Conservation (phyloP, 2,888 invertebrate species). For the Drosophila parthenogenetica region DNA sequence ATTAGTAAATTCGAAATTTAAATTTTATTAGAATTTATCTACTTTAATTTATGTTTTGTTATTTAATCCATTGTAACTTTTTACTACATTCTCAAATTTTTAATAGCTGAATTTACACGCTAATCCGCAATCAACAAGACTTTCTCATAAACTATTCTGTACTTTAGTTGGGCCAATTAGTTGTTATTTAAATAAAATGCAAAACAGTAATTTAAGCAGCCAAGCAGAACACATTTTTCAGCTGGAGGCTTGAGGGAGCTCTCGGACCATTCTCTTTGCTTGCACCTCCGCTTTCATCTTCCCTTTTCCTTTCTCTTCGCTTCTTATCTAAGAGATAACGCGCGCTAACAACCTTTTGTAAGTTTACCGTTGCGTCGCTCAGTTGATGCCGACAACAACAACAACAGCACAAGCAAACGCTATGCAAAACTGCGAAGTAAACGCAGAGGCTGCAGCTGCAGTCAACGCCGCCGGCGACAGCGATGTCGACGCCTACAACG, state of each 20-base stretch:
- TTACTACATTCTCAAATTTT: too few relatives aligned
- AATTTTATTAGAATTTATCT: too few relatives aligned
- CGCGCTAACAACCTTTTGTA: conserved; percentile 52
- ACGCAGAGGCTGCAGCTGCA: conserved; percentile 9
- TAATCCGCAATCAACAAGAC: conserved; percentile 2
- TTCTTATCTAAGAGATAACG: conserved; percentile 22
- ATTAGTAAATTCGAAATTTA: too few relatives aligned
- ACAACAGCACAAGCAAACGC: conserved; percentile 35
- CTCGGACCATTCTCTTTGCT: neutral
- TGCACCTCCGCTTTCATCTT: neutral
- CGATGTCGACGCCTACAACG: conserved; percentile 32
- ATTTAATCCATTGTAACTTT: too few relatives aligned
- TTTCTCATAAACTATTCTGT: conserved; percentile 12
- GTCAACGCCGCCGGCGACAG: conserved; percentile 7
- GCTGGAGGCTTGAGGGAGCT: conserved; percentile 58
- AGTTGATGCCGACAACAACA: conserved; percentile 65
- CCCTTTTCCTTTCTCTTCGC: neutral
- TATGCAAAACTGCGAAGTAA: conserved; percentile 54
- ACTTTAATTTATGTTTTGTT: too few relatives aligned
- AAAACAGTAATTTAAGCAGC: conserved; percentile 68
- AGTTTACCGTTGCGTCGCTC: conserved; percentile 64
- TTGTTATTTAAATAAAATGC: conserved; percentile 76
- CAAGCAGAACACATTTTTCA: conserved; percentile 64
- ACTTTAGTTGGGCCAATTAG: conserved; percentile 61
- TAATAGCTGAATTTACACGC: neutral